phyloP scores from a whole-genome alignment of 35 echinoderm and acorn worm genomes.

The Acanthaster planci region DNA sequence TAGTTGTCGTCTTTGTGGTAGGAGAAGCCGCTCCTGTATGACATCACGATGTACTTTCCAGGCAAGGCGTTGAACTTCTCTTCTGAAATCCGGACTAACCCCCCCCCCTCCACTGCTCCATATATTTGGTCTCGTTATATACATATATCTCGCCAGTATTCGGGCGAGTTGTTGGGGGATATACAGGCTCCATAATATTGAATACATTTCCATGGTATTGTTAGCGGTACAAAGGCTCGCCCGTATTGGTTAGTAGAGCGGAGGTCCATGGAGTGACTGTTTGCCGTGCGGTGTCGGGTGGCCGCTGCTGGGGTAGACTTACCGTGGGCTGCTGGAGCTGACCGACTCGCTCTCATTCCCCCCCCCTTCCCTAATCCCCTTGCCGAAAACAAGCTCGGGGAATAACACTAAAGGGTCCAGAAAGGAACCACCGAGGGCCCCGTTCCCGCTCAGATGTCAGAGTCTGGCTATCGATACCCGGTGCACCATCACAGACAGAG shows the following conservation, averaged over 20 bases:
- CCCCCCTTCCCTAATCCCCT: slow-evolving; percentile 20
- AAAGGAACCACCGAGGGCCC: not conserved
- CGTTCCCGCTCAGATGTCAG: not conserved
- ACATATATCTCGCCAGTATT: slow-evolving; percentile 12
- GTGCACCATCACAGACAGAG: not conserved
- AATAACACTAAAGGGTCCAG: slow-evolving; percentile 32
- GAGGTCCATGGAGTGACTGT: slow-evolving; percentile 33
- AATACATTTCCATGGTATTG: slow-evolving; percentile 55
- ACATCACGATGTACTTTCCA: slow-evolving; percentile 48
- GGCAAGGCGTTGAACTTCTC: slow-evolving; percentile 45
- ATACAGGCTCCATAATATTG: slow-evolving; percentile 40
- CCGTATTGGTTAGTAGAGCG: no score
- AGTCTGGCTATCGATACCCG: not conserved
- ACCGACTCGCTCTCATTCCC: not conserved
- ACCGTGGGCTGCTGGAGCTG: slow-evolving; percentile 2
- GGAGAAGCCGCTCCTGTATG: slow-evolving; percentile 14
- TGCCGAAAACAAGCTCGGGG: slow-evolving; percentile 43
- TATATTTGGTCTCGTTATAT: not conserved
- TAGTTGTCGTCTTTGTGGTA: slow-evolving; percentile 5
- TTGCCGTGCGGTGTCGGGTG: slow-evolving; percentile 36
- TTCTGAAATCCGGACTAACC: no score
- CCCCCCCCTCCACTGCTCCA: not conserved
- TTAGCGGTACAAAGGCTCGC: slow-evolving; percentile 30
- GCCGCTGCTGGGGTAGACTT: slow-evolving; percentile 36
- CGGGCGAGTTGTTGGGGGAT: not conserved